A percentile compares a stretch with the other conserved stretches of the same genome.
Evolutionary conservation across 2,797 vertebrate species (phyloP).

Genomic region (Aythya fuligula): DNA sequence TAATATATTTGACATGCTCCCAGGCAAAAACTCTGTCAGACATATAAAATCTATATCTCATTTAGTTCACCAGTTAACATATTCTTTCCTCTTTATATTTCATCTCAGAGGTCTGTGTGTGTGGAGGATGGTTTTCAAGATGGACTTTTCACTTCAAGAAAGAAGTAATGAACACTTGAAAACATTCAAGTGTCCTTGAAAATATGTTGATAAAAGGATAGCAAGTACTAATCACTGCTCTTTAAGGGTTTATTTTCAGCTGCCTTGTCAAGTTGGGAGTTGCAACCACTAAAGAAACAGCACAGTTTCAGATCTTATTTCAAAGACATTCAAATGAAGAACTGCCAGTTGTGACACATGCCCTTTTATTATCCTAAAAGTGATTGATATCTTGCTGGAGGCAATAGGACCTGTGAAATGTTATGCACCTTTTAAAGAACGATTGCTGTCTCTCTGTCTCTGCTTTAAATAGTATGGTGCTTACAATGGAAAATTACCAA

Average conservation of each 20-base stretch:
- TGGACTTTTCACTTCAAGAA: background rate
- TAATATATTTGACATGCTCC: background rate
- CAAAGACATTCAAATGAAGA: conserved; percentile 41
- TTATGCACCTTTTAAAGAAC: background rate
- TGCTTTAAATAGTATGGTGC: background rate
- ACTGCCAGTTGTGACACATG: background rate
- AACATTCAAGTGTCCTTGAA: background rate
- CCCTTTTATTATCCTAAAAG: background rate
- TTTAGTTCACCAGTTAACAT: background rate
- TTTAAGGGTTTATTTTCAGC: conserved; percentile 18
- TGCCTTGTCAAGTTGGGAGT: background rate
- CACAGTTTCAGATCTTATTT: conserved; percentile 14
- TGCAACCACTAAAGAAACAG: background rate
- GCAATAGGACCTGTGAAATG: background rate
- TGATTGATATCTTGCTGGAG: conserved; percentile 8
- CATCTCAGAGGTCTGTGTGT: background rate
- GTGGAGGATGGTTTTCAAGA: background rate
- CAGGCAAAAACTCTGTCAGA: background rate
- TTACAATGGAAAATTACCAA: background rate
- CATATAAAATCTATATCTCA: background rate
- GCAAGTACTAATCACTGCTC: background rate
- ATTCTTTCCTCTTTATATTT: background rate
- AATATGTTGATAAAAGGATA: background rate
- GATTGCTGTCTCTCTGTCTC: background rate
- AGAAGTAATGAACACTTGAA: background rate